Evolutionary conservation across 1,140 invertebrate species (phyloP).

Genomic region (Atta colombica): DNA sequence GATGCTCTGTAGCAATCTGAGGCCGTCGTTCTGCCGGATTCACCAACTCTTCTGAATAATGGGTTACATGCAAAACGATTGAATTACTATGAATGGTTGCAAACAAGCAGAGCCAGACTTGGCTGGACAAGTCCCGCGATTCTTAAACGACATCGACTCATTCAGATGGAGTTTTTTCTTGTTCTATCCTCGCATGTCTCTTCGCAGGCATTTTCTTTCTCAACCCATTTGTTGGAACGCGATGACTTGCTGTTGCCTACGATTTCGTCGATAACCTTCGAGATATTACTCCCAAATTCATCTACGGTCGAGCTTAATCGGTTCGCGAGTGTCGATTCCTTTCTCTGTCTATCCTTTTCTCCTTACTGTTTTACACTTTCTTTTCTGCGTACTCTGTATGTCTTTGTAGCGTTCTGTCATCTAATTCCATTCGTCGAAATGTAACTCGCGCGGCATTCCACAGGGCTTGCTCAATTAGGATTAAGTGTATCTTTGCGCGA

Average conservation of each 20-base stretch:
- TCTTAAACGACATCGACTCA: neutral
- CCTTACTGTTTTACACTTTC: neutral
- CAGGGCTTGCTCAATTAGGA: neutral
- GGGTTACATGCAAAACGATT: neutral
- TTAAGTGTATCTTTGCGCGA: neutral
- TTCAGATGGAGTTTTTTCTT: neutral
- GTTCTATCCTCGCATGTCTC: neutral
- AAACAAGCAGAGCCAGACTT: neutral
- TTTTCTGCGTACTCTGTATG: neutral
- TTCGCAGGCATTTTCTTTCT: neutral
- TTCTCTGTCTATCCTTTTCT: neutral
- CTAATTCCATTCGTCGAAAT: neutral
- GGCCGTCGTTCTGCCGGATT: neutral
- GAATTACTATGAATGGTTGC: neutral
- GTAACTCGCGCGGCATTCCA: neutral
- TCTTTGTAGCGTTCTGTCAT: neutral
- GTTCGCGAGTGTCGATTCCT: neutral
- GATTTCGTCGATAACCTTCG: neutral
- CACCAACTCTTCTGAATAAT: neutral
- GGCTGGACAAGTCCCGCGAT: neutral
- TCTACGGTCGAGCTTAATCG: neutral
- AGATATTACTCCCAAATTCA: neutral
- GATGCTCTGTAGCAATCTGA: neutral
- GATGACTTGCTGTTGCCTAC: neutral
- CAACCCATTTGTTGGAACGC: neutral